These are phyloP conservation scores for Coptotermes formosanus DNA, from an alignment of 1,140 invertebrate species.

Conservation along the genomic window DNA sequence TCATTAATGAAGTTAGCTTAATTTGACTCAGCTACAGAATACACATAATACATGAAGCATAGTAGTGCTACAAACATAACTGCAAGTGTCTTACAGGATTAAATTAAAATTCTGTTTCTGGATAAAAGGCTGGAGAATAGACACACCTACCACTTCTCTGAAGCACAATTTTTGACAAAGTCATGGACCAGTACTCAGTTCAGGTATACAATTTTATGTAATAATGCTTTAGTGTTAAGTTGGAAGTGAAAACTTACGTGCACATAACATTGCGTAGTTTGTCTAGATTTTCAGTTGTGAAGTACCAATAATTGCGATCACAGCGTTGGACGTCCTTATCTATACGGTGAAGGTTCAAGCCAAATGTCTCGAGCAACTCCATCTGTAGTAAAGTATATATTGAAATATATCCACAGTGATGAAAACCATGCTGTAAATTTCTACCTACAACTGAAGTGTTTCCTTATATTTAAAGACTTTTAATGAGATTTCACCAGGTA, in stretches of 20 bases:
- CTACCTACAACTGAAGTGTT: background rate
- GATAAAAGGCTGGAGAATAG: background rate
- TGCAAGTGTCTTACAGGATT: too few species aligned
- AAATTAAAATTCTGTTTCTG: background rate
- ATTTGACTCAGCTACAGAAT: too few species aligned
- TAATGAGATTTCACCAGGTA: too few species aligned
- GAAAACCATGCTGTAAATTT: background rate
- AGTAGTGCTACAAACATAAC: too few species aligned
- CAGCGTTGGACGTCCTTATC: slow-evolving; percentile 96
- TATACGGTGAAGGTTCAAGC: slow-evolving; percentile 88
- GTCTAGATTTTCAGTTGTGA: slow-evolving; percentile 83
- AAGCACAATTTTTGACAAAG: slow-evolving; percentile 11
- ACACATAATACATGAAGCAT: too few species aligned
- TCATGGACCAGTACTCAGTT: background rate
- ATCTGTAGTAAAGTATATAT: slow-evolving; percentile 53
- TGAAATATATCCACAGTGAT: background rate
- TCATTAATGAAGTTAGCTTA: too few species aligned
- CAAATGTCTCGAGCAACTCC: slow-evolving; percentile 83
- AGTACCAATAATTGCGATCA: slow-evolving; percentile 91
- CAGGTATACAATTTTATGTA: too few species aligned
- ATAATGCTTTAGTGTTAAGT: slow-evolving; percentile 43
- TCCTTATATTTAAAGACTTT: background rate
- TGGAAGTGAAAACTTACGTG: slow-evolving; percentile 59
- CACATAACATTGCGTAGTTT: slow-evolving; percentile 95
- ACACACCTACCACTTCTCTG: background rate